Evolutionary conservation across 2,113 vertebrate genomes (phyloP), one percentile per base, ranked within the genome.

Genomic region (Ibidorhyncha struthersii): DNA sequence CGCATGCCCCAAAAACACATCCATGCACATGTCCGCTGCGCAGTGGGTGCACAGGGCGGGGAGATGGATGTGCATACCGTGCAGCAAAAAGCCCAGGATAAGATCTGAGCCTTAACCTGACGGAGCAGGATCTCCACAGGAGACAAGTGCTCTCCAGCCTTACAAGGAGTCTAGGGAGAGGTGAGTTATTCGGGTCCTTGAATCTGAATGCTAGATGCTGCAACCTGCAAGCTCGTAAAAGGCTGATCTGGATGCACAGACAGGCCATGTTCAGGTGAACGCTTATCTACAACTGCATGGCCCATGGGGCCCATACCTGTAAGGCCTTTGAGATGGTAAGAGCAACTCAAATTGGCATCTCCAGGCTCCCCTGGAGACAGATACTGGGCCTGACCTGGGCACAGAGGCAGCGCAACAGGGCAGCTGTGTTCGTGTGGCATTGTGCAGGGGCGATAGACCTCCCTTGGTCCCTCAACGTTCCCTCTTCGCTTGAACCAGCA

Each of bases 11-110:
- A 1, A 8, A 27, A 73, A 38, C 8, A 1, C 23, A 16, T 29
- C 32, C 71, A 52, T 0, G 2, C 15, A 71, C 27, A 43, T 0
- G 1, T 45, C 5, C 1, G 3, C 38, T 38, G n/a, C 1, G 2
- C 38, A 41, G n/a, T 6, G 40, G 8, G 5, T 89, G 41, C 14
- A 72, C 10, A 45, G 25, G 22, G 21, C 32, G 26, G 21, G 8
- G 14, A 32, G 19, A 89, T 4, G 4, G 50, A 32, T 38, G 61
- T n/a, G 14, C 8, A 40, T 22, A 73, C 13, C 43, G 12, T 4
- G 34, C 38, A 78, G 38, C 34, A 50, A 86, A 91, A 83, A 25
- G 7, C 17, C 6, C 63, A 17, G 26, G 21, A 36, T 27, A 40
- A 86, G 70, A 62, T 63, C n/a, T 32, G 23, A 91, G 29, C 16